A percentile compares a stretch with the other conserved stretches of the same genome.
phyloP scores from a whole-genome alignment of 2,797 vertebrate genomes.

The Myotis daubentonii region DNA sequence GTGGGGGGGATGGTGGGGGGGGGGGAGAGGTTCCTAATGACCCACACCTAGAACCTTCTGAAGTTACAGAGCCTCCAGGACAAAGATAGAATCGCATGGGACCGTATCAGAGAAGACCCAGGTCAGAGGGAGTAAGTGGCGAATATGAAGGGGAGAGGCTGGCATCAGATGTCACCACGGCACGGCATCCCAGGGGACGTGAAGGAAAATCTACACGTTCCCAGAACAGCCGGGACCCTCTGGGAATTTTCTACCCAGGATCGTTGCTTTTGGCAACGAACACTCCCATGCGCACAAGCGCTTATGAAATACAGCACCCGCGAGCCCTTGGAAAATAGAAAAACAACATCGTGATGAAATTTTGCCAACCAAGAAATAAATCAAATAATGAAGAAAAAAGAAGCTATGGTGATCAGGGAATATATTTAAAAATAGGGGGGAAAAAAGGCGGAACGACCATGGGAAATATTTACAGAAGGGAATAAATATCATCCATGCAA shows the following conservation, averaged over 20 bases:
- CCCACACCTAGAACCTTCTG: background rate
- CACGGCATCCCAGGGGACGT: background rate
- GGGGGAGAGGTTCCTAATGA: background rate
- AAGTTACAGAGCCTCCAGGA: background rate
- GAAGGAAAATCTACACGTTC: background rate
- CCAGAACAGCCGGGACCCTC: background rate
- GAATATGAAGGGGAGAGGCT: background rate
- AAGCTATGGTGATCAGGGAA: background rate
- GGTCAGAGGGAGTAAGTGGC: background rate
- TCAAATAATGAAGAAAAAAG: background rate
- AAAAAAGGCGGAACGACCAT: too few species aligned
- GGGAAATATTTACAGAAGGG: background rate
- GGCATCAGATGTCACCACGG: fast-evolving
- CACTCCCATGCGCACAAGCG: fast-evolving
- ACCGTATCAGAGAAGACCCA: background rate
- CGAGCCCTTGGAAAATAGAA: background rate
- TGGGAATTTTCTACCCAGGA: background rate
- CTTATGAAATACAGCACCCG: background rate
- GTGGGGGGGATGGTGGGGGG: too few species aligned
- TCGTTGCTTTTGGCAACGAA: background rate
- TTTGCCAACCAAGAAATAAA: background rate
- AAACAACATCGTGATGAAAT: background rate
- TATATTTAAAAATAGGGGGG: background rate
- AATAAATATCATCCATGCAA: too few species aligned
- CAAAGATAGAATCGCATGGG: background rate